phyloP scores from a whole-genome alignment of 2,888 invertebrate genomes.

The Tethea ocularis region DNA sequence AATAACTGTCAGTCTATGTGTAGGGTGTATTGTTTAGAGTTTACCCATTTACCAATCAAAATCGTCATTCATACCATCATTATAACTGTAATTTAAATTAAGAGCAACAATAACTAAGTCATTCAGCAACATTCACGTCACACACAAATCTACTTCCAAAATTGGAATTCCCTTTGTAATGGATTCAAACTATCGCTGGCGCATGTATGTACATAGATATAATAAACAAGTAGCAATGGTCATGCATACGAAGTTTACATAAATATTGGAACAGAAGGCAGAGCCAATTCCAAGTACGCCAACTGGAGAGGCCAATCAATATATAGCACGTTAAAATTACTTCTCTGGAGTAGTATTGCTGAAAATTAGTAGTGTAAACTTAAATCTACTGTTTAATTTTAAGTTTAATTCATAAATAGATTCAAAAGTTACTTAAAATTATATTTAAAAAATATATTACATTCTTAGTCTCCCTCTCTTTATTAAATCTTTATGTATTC shows the following conservation, averaged over 20 bases:
- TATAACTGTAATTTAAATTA: neutral
- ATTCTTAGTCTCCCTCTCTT: too few relatives aligned
- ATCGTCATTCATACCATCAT: too few relatives aligned
- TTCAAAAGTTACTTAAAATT: too few relatives aligned
- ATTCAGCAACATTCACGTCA: neutral
- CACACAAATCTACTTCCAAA: neutral
- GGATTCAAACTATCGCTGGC: neutral
- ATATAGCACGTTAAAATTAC: neutral
- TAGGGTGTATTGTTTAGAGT: too few relatives aligned
- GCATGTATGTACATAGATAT: neutral
- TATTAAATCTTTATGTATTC: too few relatives aligned
- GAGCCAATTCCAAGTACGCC: conserved; percentile 4
- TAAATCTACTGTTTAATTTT: conserved; percentile 25
- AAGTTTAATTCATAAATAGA: too few relatives aligned
- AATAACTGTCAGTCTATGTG: too few relatives aligned
- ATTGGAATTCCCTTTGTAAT: neutral
- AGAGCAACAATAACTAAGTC: neutral
- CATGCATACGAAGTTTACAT: neutral
- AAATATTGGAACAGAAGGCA: conserved; percentile 6
- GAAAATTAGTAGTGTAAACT: neutral
- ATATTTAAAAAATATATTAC: too few relatives aligned
- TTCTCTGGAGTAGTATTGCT: neutral
- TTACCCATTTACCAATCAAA: too few relatives aligned
- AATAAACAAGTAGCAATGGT: neutral
- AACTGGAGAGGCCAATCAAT: conserved; percentile 5